Evolutionary conservation across 2,113 vertebrate genomes (phyloP), one percentile per base, ranked within the genome.

Genomic region (Hylia prasina): DNA sequence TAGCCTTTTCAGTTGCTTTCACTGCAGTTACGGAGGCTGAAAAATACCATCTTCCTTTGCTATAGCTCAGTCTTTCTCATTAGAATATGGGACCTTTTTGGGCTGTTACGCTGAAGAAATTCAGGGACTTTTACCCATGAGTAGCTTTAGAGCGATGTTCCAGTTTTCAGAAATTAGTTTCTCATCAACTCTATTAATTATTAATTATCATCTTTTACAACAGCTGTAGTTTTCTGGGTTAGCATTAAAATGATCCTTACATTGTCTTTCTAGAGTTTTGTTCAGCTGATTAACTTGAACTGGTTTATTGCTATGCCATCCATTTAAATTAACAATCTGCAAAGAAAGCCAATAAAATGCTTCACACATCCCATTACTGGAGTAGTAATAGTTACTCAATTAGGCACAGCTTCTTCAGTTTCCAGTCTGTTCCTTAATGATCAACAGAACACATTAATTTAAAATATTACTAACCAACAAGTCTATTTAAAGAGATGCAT

Each of bases 271-370:
- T 75, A 51, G 69, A 68, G 50, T 87, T 93, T 93, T 70, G 69
- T 89, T 94, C 94, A 94, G 80, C 65, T 95, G 94, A 96, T 96
- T 96, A 96, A 87, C 68, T 93, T 58, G 42, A 91, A 81, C 92
- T 76, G 89, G 86, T 90, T 96, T 96, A 92, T 96, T 8, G 11
- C 69, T 75, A 10, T 61, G 50, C 68, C 45, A 78, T 80, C 85
- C 82, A 82, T 94, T 97, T 95, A 93, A 94, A 96, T 95, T 95
- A 96, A 96, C 89, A 84, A 57, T 87, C 89, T 93, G 90, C 96
- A 89, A 89, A 87, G 90, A 66, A 91, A 82, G 88, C 82, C 16
- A 7, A 87, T 95, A 91, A 96, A 95, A 93, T 93, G 81, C 88
- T 82, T 95, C 89, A 79, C 28, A 25, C 50, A 48, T 76, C 77